Evolutionary conservation across 2,888 invertebrate genomes (phyloP).

Genomic region (Erpobdella octoculata): DNA sequence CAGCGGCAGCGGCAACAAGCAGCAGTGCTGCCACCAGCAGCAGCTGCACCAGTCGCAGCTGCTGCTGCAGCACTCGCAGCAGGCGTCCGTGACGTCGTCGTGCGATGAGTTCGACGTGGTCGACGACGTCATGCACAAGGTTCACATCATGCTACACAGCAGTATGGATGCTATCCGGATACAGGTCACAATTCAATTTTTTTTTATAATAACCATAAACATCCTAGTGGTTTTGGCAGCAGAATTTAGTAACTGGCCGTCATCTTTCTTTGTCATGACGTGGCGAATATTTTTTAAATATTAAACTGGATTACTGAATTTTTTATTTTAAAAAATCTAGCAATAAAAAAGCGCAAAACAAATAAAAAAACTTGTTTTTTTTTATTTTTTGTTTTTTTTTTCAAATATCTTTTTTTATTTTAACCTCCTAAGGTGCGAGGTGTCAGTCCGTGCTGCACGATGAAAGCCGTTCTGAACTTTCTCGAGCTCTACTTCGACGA

Average conservation of each 20-base stretch:
- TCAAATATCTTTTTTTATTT: not conserved
- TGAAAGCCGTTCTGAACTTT: conserved; percentile 39
- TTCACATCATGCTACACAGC: conserved; percentile 39
- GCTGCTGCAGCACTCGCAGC: conserved; percentile 19
- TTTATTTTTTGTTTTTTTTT: not conserved
- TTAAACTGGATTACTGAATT: no score
- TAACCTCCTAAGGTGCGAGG: conserved; percentile 34
- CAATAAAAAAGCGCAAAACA: no score
- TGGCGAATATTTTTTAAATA: no score
- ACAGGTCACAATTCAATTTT: conserved; percentile 17
- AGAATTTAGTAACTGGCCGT: no score
- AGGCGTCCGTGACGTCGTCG: conserved; percentile 28
- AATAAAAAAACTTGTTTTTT: no score
- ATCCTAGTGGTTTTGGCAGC: no score
- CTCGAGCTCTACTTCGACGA: conserved; percentile 40
- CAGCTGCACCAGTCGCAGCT: conserved; percentile 28
- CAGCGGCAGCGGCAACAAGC: conserved; percentile 2
- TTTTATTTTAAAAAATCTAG: no score
- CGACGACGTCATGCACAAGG: conserved; percentile 40
- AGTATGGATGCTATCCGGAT: conserved; percentile 36
- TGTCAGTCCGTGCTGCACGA: conserved; percentile 39
- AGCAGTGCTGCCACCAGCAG: conserved; percentile 26
- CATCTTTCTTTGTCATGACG: no score
- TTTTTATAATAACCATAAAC: no score
- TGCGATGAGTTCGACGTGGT: conserved; percentile 27